These are phyloP conservation scores for Brassicogethes aeneus DNA, from an alignment of 2,888 invertebrate species.

Conservation along the genomic window DNA sequence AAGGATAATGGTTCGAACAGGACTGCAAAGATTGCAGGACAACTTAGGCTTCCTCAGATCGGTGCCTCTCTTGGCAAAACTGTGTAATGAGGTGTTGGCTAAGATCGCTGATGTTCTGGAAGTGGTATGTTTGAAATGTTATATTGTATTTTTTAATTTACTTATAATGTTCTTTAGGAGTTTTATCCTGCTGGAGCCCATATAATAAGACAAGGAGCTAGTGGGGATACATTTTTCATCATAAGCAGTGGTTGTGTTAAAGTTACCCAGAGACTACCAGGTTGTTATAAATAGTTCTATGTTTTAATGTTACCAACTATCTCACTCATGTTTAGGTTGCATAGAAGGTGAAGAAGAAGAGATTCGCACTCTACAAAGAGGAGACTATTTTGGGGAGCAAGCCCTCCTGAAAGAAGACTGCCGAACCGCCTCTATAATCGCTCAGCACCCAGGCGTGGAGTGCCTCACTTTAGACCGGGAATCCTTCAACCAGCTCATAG, in stretches of 20 bases:
- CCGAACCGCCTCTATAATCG: slow-evolving; percentile 60
- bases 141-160: background rate
- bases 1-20: slow-evolving; percentile 62
- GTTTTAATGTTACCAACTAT: slow-evolving; percentile 10
- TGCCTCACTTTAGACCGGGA: slow-evolving; percentile 59
- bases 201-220: slow-evolving; percentile 56
- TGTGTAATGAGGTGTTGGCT: slow-evolving; percentile 49
- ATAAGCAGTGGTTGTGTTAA: slow-evolving; percentile 52
- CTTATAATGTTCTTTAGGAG: slow-evolving; percentile 46
- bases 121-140: slow-evolving; percentile 45
- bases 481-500: slow-evolving; percentile 66
- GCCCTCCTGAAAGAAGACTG: slow-evolving; percentile 57
- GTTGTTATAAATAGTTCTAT: slow-evolving; percentile 24
- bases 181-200: slow-evolving; percentile 54
- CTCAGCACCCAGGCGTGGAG: slow-evolving; percentile 52
- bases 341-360: slow-evolving; percentile 44
- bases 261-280: slow-evolving; percentile 43
- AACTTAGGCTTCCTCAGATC: slow-evolving; percentile 57
- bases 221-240: slow-evolving; percentile 58
- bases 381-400: slow-evolving; percentile 60
- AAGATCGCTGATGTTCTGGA: slow-evolving; percentile 64
- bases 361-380: slow-evolving; percentile 46
- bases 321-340: slow-evolving; percentile 25
- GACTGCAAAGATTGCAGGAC: slow-evolving; percentile 56
- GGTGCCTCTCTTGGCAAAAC: slow-evolving; percentile 50